These are phyloP conservation scores for Molorchus minor DNA, from an alignment of 2,888 invertebrate species.

Conservation along the genomic window DNA sequence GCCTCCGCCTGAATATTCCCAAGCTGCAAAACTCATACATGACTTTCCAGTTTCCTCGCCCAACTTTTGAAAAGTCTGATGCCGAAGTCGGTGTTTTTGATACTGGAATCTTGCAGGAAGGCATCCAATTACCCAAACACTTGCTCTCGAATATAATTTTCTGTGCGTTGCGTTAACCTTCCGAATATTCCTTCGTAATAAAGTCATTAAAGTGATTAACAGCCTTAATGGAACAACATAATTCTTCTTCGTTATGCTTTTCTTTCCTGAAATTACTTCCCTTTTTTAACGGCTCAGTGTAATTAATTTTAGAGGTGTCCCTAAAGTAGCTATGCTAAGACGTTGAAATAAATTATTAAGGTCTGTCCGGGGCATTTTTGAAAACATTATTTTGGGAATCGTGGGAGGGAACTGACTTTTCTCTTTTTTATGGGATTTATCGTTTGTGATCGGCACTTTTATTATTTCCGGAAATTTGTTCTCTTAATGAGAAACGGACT, in stretches of 20 bases:
- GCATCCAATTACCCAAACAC: conserved; percentile 44
- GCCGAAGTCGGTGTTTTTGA: conserved; percentile 30
- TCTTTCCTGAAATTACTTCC: conserved; percentile 34
- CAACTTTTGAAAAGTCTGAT: conserved; percentile 28
- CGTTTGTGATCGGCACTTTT: neutral
- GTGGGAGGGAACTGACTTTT: neutral
- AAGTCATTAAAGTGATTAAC: conserved; percentile 54
- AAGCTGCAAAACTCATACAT: conserved; percentile 31
- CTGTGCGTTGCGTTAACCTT: conserved; percentile 37
- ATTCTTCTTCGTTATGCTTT: conserved; percentile 38
- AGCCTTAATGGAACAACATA: conserved; percentile 42
- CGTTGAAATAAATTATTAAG: conserved; percentile 13
- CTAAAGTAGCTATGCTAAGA: conserved; percentile 30
- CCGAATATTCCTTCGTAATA: conserved; percentile 44
- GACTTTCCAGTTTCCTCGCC: conserved; percentile 27
- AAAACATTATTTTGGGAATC: conserved; percentile 9
- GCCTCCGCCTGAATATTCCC: conserved; percentile 24
- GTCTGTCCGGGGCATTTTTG: conserved; percentile 15
- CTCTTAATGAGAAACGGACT: too few relatives aligned
- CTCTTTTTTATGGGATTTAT: neutral
- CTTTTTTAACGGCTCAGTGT: conserved; percentile 27
- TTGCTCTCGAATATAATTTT: conserved; percentile 42
- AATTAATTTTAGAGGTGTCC: conserved; percentile 39
- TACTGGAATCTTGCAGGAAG: conserved; percentile 24
- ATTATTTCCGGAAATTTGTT: neutral